phyloP scores from a whole-genome alignment of 2,113 vertebrate species.

The Calypte anna region DNA sequence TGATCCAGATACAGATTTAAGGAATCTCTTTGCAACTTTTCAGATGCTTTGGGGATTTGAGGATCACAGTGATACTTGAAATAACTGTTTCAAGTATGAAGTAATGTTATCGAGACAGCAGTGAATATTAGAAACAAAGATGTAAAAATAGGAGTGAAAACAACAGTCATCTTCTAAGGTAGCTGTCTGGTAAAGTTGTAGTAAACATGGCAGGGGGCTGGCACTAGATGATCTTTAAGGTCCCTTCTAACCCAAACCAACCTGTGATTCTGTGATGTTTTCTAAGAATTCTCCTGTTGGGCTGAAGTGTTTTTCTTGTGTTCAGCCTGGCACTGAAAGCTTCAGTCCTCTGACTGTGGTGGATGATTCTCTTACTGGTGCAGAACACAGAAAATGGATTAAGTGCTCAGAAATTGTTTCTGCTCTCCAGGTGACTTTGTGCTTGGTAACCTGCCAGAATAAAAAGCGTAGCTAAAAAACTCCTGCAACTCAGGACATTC shows the following conservation, averaged over 20 bases:
- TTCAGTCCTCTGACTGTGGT: neutral
- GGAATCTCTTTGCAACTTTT: neutral
- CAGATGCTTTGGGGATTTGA: neutral
- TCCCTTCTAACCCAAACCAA: too few relatives aligned
- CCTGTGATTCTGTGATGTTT: neutral
- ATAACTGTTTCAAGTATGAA: neutral
- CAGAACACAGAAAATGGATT: neutral
- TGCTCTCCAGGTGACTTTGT: neutral
- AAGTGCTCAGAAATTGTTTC: neutral
- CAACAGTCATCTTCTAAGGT: neutral
- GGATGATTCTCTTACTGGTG: neutral
- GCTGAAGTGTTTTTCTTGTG: neutral
- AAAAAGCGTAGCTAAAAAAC: neutral
- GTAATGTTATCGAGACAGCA: neutral
- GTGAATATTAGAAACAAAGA: neutral
- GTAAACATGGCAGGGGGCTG: too few relatives aligned
- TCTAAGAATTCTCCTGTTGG: neutral
- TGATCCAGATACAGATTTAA: neutral
- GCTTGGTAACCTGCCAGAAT: neutral
- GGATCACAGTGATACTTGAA: neutral
- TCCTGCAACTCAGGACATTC: neutral
- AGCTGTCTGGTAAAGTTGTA: neutral
- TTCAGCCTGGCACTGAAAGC: neutral
- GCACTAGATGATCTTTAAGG: too few relatives aligned
- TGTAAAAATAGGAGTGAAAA: neutral